Evolutionary conservation across 1,140 invertebrate genomes (phyloP).

Genomic region (Archegozetes longisetosus): DNA sequence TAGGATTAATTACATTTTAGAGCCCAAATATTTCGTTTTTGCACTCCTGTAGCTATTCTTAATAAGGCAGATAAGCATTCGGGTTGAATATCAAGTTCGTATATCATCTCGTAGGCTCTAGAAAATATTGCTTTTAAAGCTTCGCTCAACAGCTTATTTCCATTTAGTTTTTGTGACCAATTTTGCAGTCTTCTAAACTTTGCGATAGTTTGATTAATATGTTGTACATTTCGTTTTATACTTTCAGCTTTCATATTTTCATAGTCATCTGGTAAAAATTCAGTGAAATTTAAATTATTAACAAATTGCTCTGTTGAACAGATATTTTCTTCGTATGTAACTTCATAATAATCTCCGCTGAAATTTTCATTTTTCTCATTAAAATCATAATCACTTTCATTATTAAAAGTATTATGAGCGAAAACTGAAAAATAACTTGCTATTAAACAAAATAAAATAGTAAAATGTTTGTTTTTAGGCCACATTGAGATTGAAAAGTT

Average conservation of each 20-base stretch:
- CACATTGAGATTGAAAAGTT: too few species aligned
- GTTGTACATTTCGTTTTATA: constrained; percentile 7
- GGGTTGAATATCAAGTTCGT: constrained; percentile 2
- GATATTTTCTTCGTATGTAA: neutral
- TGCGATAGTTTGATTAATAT: constrained; percentile 10
- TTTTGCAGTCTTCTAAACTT: neutral
- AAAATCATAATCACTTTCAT: too few species aligned
- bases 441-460: too few species aligned
- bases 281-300: neutral
- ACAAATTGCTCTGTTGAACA: constrained; percentile 5
- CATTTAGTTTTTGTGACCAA: neutral
- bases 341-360: neutral
- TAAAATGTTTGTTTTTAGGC: too few species aligned
- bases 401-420: too few species aligned
- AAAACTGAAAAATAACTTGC: too few species aligned
- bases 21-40: constrained; percentile 3
- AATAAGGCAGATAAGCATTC: neutral
- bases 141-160: neutral
- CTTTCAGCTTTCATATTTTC: neutral
- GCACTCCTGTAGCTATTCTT: neutral
- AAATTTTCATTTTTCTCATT: neutral
- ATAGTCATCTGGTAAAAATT: neutral
- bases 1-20: constrained; percentile 6
- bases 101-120: neutral
- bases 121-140: neutral